Percentiles rank a stretch among this genome's conserved stretches.
phyloP scores from a whole-genome alignment of 2,888 invertebrate genomes.

The Trisateles emortualis region DNA sequence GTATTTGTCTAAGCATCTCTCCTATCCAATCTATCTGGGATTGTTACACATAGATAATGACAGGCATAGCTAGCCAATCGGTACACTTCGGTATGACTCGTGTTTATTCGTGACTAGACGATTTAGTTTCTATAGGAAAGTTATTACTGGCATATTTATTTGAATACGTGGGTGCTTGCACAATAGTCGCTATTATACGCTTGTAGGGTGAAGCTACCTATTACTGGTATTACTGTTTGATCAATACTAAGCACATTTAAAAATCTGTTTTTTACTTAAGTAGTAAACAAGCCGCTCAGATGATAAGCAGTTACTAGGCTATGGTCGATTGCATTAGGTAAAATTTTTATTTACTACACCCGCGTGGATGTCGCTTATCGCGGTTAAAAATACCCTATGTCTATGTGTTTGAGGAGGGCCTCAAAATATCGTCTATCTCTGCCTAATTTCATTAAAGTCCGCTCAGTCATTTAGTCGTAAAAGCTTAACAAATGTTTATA shows the following conservation, averaged over 20 bases:
- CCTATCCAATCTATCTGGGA: conserved; percentile 45
- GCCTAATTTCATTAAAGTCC: no score
- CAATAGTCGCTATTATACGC: conserved; percentile 69
- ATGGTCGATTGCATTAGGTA: no score
- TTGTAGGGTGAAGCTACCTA: conserved; percentile 36
- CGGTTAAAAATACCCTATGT: no score
- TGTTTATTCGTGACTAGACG: conserved; percentile 79
- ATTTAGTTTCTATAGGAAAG: conserved; percentile 83
- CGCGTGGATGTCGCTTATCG: no score
- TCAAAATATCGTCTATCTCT: no score
- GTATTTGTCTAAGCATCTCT: conserved; percentile 44
- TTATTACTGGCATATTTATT: conserved; percentile 81
- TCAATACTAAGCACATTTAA: neutral
- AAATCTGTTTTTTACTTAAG: neutral
- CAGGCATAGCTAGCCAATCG: conserved; percentile 49
- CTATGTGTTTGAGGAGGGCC: no score
- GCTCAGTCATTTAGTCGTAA: no score
- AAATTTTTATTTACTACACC: no score
- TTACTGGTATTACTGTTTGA: conserved; percentile 21
- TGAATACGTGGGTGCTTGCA: conserved; percentile 82
- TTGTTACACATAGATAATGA: conserved; percentile 60
- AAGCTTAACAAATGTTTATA: no score
- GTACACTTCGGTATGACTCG: conserved; percentile 53
- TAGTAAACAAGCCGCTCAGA: no score
- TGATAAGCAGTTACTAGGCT: no score